Percentiles rank a stretch among this genome's conserved stretches.
Conservation (phyloP, 2,113 vertebrate genomes). For the Dromiciops gliroides region DNA sequence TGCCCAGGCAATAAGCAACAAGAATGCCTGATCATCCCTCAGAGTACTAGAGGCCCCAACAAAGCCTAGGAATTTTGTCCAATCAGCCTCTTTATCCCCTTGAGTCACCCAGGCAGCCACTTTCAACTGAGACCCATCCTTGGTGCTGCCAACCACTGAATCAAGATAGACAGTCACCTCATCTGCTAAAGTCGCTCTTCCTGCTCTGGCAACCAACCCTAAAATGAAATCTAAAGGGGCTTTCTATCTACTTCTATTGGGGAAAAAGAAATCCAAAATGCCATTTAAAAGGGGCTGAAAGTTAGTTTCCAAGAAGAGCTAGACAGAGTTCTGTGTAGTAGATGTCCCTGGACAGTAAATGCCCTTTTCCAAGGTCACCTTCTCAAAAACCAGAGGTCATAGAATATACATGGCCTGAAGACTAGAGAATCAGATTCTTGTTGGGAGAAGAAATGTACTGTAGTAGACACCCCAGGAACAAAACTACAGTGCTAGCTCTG, state of each 20-base stretch:
- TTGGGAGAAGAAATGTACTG: not conserved
- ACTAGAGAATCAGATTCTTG: not conserved
- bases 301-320: slow-evolving; percentile 14
- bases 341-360: not conserved
- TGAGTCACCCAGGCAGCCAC: not conserved
- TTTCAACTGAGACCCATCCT: not conserved
- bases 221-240: slow-evolving; percentile 28
- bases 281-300: slow-evolving; percentile 41
- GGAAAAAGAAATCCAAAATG: slow-evolving; percentile 18
- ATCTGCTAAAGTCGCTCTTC: not conserved
- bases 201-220: slow-evolving; percentile 39
- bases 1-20: not conserved
- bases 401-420: not conserved
- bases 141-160: rapidly evolving
- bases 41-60: not conserved
- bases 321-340: not conserved
- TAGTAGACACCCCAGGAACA: not conserved
- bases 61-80: not conserved
- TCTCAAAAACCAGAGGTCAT: not conserved
- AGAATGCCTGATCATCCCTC: not conserved
- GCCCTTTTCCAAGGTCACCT: not conserved
- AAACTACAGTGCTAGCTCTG: not conserved
- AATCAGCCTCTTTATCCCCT: not conserved
- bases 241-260: slow-evolving; percentile 36
- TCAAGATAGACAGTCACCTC: not conserved